phyloP scores from a whole-genome alignment of 2,113 vertebrate genomes.

The Cranoglanis bouderius region DNA sequence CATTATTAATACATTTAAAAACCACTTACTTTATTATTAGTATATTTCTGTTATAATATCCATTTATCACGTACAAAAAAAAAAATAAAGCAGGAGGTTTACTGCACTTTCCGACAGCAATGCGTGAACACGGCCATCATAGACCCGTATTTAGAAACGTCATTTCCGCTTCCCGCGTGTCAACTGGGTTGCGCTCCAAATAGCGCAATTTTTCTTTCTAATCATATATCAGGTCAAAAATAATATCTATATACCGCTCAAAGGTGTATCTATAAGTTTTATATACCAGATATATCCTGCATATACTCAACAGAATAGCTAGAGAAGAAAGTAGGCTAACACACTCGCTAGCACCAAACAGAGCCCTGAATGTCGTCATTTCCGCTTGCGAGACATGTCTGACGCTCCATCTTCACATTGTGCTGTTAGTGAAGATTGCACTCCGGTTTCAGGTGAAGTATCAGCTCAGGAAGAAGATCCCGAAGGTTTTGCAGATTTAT shows the following conservation, averaged over 20 bases:
- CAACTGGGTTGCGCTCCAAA: background rate
- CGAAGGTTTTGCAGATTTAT: constrained; percentile 74
- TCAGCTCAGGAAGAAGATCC: constrained; percentile 43
- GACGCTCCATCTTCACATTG: background rate
- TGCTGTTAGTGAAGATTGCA: background rate
- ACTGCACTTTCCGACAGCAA: background rate
- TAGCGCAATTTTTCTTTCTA: background rate
- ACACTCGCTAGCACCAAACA: background rate
- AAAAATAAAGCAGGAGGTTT: background rate
- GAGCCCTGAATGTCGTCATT: background rate
- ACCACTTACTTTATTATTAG: background rate
- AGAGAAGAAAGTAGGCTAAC: background rate
- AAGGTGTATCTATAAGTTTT: background rate
- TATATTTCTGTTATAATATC: background rate
- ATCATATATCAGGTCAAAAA: background rate
- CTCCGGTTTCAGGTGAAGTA: background rate
- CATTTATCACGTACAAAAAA: background rate
- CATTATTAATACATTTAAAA: background rate
- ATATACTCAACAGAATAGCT: background rate
- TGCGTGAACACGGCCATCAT: background rate
- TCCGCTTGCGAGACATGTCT: constrained; percentile 22
- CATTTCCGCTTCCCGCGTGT: background rate
- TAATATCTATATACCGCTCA: background rate
- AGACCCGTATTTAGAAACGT: background rate
- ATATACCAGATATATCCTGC: background rate